Conservation (phyloP, 1,140 invertebrate species). For the Dysdera silvatica region DNA sequence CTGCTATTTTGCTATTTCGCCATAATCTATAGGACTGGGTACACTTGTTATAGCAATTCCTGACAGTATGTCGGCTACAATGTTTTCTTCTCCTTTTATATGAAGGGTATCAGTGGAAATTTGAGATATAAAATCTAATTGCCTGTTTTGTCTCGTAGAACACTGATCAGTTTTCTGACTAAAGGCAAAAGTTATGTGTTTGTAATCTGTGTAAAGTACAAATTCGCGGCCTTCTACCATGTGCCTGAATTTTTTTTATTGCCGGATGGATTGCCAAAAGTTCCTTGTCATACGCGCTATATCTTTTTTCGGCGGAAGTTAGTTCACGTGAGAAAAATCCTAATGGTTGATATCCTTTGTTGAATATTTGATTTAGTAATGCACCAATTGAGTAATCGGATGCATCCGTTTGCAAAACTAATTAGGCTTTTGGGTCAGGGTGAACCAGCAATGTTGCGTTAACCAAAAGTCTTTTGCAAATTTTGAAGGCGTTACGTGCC, state of each 20-base stretch:
- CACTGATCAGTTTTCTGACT: conserved; percentile 14
- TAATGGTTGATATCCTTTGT: conserved; percentile 28
- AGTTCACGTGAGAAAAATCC: conserved; percentile 27
- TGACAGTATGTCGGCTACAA: conserved; percentile 9
- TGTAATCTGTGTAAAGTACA: conserved; percentile 36
- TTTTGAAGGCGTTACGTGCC: conserved; percentile 38
- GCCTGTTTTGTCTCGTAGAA: too few species aligned
- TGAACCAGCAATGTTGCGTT: conserved; percentile 1
- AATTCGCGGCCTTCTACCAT: conserved; percentile 37
- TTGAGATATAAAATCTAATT: too few species aligned
- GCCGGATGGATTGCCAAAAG: conserved; percentile 33
- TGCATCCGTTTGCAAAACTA: conserved; percentile 25
- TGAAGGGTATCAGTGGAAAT: conserved; percentile 42
- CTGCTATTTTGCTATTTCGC: background rate
- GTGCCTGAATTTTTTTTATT: conserved; percentile 35
- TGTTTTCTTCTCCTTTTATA: conserved; percentile 40
- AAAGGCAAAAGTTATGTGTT: conserved; percentile 35
- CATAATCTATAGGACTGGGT: background rate
- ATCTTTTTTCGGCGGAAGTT: conserved; percentile 9
- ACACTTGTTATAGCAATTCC: background rate
- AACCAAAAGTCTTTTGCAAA: conserved; percentile 39
- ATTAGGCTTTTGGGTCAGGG: conserved; percentile 13
- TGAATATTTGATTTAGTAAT: conserved; percentile 8
- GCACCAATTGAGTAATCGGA: conserved; percentile 11
- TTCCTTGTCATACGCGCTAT: conserved; percentile 26